Percentiles rank a stretch among this genome's conserved stretches.
Conservation (phyloP, 2,888 invertebrate species). For the Blastobasis lacticolella region DNA sequence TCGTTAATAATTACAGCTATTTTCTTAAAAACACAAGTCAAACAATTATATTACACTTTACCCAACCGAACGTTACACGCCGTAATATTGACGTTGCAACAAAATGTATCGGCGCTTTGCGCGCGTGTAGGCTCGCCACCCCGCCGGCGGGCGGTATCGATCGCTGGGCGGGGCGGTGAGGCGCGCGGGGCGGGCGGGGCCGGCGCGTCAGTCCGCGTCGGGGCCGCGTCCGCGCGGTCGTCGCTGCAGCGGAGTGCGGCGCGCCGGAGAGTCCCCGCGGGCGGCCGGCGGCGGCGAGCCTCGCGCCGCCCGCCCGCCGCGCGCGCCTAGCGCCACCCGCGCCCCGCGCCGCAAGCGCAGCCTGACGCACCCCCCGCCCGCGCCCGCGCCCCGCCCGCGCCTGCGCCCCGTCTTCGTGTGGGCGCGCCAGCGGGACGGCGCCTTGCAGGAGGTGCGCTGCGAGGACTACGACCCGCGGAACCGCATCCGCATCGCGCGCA, state of each 20-base stretch:
- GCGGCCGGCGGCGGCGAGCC: slow-evolving; percentile 69
- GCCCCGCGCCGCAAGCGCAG: slow-evolving; percentile 49
- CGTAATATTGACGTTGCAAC: no score
- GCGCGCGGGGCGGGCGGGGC: slow-evolving; percentile 39
- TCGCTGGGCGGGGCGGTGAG: slow-evolving; percentile 42
- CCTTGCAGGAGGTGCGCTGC: slow-evolving; percentile 88
- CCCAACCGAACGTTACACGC: no score
- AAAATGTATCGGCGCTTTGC: no score
- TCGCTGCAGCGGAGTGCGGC: slow-evolving; percentile 57
- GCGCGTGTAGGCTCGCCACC: no score
- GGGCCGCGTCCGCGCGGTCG: slow-evolving; percentile 71
- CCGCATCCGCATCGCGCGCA: slow-evolving; percentile 87
- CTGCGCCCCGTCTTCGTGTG: slow-evolving; percentile 90
- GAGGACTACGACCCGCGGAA: slow-evolving; percentile 91
- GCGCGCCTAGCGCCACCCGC: slow-evolving; percentile 54
- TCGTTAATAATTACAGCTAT: no score
- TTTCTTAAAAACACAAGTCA: no score
- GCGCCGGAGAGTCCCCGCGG: slow-evolving; percentile 64
- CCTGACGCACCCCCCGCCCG: slow-evolving; percentile 52
- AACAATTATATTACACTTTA: no score
- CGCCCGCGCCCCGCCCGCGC: slow-evolving; percentile 47
- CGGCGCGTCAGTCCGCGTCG: slow-evolving; percentile 59
- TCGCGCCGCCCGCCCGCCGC: slow-evolving; percentile 64
- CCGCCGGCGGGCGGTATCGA: slow-evolving; percentile 30
- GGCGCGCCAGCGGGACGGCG: slow-evolving; percentile 86